Evolutionary conservation across 2,888 invertebrate genomes (phyloP).

Genomic region (Thecocarcelia acutangulata): DNA sequence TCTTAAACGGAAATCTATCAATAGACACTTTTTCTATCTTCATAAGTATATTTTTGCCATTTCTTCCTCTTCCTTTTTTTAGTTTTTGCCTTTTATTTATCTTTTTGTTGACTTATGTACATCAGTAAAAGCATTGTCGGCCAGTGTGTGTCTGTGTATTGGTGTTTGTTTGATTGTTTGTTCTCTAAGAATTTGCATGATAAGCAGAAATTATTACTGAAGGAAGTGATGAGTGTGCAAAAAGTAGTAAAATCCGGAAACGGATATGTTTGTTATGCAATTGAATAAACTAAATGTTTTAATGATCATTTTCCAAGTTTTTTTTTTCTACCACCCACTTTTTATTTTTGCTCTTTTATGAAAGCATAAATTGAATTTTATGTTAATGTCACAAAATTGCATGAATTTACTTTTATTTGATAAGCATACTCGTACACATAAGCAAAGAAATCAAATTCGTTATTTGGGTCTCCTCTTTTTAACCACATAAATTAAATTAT

Average conservation of each 20-base stretch:
- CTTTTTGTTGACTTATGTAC: constrained; percentile 34
- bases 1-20: constrained; percentile 64
- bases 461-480: constrained; percentile 10
- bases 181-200: constrained; percentile 67
- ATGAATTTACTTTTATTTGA: constrained; percentile 54
- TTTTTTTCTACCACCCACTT: constrained; percentile 4
- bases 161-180: constrained; percentile 31
- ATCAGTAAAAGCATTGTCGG: not conserved
- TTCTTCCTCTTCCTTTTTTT: constrained; percentile 19
- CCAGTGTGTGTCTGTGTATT: not conserved
- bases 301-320: constrained; percentile 45
- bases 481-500: constrained; percentile 47
- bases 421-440: constrained; percentile 31
- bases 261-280: constrained; percentile 69
- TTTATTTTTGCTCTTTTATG: constrained; percentile 10
- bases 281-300: constrained; percentile 64
- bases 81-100: constrained; percentile 33
- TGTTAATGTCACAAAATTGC: constrained; percentile 60
- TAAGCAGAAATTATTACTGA: constrained; percentile 68
- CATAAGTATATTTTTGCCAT: not conserved
- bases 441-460: constrained; percentile 41
- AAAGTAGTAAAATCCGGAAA: constrained; percentile 67
- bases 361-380: constrained; percentile 61
- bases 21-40: constrained; percentile 60
- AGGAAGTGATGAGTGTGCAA: constrained; percentile 69